Evolutionary conservation across 1,140 invertebrate genomes (phyloP).

Genomic region (Drosophila lacteicornis): DNA sequence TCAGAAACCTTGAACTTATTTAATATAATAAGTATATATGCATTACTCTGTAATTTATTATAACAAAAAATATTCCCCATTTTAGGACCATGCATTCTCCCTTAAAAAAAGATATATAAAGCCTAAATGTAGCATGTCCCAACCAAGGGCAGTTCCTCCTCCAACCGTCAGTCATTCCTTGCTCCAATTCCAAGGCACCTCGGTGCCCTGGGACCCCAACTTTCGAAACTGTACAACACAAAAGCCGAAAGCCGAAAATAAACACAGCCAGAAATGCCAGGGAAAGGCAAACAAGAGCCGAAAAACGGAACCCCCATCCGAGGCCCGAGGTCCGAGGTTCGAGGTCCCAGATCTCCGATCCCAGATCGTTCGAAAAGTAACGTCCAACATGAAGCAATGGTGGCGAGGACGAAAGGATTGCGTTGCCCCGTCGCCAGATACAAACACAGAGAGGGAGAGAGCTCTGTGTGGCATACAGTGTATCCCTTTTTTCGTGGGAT

Average conservation of each 20-base stretch:
- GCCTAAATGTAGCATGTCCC: not conserved
- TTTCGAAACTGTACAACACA: slow-evolving; percentile 55
- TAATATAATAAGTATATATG: not conserved
- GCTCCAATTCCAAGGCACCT: slow-evolving; percentile 19
- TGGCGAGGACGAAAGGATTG: slow-evolving; percentile 81
- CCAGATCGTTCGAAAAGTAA: slow-evolving; percentile 50
- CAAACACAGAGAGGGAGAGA: slow-evolving; percentile 4
- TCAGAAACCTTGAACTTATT: not conserved
- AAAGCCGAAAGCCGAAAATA: slow-evolving; percentile 28
- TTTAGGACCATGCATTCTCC: not conserved
- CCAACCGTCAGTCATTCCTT: slow-evolving; percentile 12
- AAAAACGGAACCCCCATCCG: slow-evolving; percentile 36
- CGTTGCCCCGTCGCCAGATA: slow-evolving; percentile 46
- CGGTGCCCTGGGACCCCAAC: slow-evolving; percentile 8
- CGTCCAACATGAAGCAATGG: slow-evolving; percentile 36
- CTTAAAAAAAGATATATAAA: not conserved
- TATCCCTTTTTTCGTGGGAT: slow-evolving; percentile 82
- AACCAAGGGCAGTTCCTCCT: slow-evolving; percentile 3
- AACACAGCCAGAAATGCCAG: slow-evolving; percentile 34
- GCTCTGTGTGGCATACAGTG: slow-evolving; percentile 30
- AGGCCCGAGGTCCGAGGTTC: not conserved
- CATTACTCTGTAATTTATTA: not conserved
- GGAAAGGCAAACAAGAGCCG: slow-evolving; percentile 51
- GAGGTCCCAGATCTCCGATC: not conserved
- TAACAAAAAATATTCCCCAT: not conserved